Base-by-base conservation (phyloP, 2,888 invertebrate species). In the Mythimna pallens region DNA sequence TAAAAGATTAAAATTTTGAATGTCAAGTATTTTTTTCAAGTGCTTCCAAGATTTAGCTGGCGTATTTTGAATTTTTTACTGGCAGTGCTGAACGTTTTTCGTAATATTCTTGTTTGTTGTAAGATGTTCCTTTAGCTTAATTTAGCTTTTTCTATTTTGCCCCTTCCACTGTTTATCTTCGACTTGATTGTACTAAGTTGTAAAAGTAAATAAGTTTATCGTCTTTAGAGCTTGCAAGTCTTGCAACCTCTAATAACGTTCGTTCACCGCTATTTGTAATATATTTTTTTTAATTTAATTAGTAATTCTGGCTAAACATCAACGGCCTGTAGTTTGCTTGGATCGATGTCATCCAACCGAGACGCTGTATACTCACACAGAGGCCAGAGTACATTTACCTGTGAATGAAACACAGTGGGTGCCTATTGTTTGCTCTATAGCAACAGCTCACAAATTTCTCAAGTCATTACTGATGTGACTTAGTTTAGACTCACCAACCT, bases 331-430 rank as follows among this genome's bases (percentile, higher is more conserved):
- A 71, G 68, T 75, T 70, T 76, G 71, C 73, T 74, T 72, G 70
- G 78, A 78, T 80, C 76, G 78, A 72, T 81, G 68, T 80, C 80
- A 84, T 71, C 79, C 78, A 80, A 88, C 82, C 81, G 78, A 73
- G 67, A 77, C 73, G 78, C 54, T 74, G 67, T 75, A 73, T 82
- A 69, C 73, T 88, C 87, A 83, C 83, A 80, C 80, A 82, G 30
- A 30, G 30, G 30, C 30, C 30, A 30, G 59, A 76, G 76, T 80
- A 78, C 83, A 79, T 79, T 86, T 83, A 70, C 76, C 72, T 78
- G 85, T 76, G 81, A 87, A 86, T 80, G 65, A 73, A 80, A 80
- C 65, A 63, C 54, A 64, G 57, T 64, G 70, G 70, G 30, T 73
- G 57, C 52, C 80, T 70, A 83, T 81, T 83, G 82, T 83, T 78